Conservation (phyloP, 2,888 invertebrate species). For the Saturnia japonica region DNA sequence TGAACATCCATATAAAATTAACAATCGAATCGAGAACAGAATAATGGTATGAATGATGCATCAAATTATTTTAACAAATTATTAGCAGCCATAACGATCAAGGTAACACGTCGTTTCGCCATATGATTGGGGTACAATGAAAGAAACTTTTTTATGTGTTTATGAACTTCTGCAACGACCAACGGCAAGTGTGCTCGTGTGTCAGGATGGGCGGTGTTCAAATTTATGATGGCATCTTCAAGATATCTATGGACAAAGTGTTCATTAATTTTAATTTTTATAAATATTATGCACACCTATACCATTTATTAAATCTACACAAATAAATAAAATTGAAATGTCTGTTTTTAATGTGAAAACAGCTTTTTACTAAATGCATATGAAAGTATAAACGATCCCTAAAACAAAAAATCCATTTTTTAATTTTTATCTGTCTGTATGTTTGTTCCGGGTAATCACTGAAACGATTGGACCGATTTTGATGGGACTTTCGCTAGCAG, state of each 20-base stretch:
- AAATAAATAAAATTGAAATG: too few species aligned
- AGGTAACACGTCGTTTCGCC: conserved; percentile 83
- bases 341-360: too few species aligned
- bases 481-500: too few species aligned
- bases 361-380: too few species aligned
- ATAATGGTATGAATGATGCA: background rate
- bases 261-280: background rate
- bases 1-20: too few species aligned
- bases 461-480: too few species aligned
- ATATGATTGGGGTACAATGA: conserved; percentile 85
- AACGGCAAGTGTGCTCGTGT: conserved; percentile 90
- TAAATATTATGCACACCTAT: background rate
- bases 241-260: conserved; percentile 85
- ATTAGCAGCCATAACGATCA: conserved; percentile 85
- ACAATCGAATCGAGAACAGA: background rate
- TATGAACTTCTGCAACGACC: conserved; percentile 88
- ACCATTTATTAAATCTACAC: too few species aligned
- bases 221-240: conserved; percentile 90
- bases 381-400: too few species aligned
- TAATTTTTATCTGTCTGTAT: too few species aligned
- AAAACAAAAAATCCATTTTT: too few species aligned
- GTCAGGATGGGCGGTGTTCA: conserved; percentile 86
- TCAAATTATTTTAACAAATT: conserved; percentile 52
- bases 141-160: conserved; percentile 75
- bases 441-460: too few species aligned